These are phyloP conservation scores for Acleris emargana DNA, from an alignment of 2,888 invertebrate species.

Conservation along the genomic window DNA sequence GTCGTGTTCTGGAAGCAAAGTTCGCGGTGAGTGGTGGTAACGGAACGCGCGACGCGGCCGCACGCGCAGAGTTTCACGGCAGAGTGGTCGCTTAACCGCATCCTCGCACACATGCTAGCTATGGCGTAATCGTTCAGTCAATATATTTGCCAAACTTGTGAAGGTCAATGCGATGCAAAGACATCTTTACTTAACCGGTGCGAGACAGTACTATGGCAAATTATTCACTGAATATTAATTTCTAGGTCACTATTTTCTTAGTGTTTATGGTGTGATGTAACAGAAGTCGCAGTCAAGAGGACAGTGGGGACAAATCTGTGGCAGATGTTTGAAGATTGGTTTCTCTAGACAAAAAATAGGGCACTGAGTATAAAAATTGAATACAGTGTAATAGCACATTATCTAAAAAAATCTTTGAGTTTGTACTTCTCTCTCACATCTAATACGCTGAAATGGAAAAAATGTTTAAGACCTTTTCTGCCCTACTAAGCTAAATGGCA, in stretches of 20 bases:
- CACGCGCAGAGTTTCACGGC: slow-evolving; percentile 58
- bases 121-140: slow-evolving; percentile 78
- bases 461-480: too few species aligned
- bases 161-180: slow-evolving; percentile 78
- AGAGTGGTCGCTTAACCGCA: slow-evolving; percentile 61
- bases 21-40: slow-evolving; percentile 44
- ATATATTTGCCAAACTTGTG: slow-evolving; percentile 78
- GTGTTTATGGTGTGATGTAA: slow-evolving; percentile 56
- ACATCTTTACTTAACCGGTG: slow-evolving; percentile 69
- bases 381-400: too few species aligned
- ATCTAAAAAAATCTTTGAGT: too few species aligned
- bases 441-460: too few species aligned
- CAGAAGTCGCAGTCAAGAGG: slow-evolving; percentile 43
- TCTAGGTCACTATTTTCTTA: slow-evolving; percentile 64
- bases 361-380: too few species aligned
- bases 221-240: slow-evolving; percentile 69
- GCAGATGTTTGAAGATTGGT: too few species aligned
- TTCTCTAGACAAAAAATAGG: too few species aligned
- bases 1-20: slow-evolving; percentile 84
- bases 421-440: too few species aligned
- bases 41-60: slow-evolving; percentile 56
- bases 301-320: slow-evolving; percentile 1
- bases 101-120: slow-evolving; percentile 60
- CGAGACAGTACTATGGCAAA: slow-evolving; percentile 59
- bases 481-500: too few species aligned